A percentile compares a stretch with the other conserved stretches of the same genome.
Conservation (phyloP, 2,888 invertebrate genomes). For the Macrophya annulata region DNA sequence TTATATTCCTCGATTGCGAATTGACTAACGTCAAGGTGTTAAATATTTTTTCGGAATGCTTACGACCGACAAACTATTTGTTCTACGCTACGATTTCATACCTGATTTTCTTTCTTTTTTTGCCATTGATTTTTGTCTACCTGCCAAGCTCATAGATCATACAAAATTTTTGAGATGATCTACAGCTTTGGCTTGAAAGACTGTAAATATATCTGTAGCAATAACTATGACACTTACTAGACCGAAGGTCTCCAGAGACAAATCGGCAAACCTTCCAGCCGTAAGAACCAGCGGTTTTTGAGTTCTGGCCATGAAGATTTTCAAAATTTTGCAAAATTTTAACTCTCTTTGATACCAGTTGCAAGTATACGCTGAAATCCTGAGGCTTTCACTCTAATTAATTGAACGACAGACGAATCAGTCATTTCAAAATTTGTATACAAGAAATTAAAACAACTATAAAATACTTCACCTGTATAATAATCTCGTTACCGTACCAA, state of each 20-base stretch:
- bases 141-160: neutral
- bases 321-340: slow-evolving; percentile 57
- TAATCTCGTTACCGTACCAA: slow-evolving; percentile 62
- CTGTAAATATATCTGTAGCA: neutral
- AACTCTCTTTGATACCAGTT: slow-evolving; percentile 60
- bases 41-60: neutral
- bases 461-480: slow-evolving; percentile 57
- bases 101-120: neutral
- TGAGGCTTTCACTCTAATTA: neutral
- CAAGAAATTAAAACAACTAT: neutral
- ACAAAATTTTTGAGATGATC: neutral
- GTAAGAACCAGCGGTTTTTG: slow-evolving; percentile 60
- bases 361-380: slow-evolving; percentile 58
- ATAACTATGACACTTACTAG: slow-evolving; percentile 56
- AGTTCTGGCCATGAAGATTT: slow-evolving; percentile 58
- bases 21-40: neutral
- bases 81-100: neutral
- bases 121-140: neutral
- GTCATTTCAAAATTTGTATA: neutral
- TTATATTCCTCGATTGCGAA: neutral
- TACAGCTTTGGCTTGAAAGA: no score
- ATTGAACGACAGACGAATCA: neutral
- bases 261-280: slow-evolving; percentile 61
- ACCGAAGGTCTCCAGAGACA: slow-evolving; percentile 61
- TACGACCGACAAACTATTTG: neutral